Percentiles rank a stretch among this genome's conserved stretches.
Conservation (phyloP, 2,888 invertebrate species). For the Spodoptera exigua region DNA sequence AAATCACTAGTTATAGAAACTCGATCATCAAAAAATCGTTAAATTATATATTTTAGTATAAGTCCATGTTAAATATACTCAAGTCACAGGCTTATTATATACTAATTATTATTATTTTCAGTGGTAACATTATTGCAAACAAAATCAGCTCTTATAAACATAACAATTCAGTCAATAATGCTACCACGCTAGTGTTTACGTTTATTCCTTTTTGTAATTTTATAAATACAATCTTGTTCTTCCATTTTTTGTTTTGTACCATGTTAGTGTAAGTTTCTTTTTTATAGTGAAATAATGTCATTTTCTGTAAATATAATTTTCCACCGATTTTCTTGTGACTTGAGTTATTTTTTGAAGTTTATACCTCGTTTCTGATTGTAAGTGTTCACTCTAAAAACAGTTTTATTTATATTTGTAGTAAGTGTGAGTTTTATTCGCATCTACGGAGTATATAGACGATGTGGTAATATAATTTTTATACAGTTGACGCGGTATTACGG, state of each 20-base stretch:
- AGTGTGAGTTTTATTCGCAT: background rate
- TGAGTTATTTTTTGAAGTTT: conserved; percentile 49
- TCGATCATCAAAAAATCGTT: conserved; percentile 30
- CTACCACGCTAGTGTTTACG: background rate
- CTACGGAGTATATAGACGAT: too few species aligned
- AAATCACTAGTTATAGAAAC: conserved; percentile 31
- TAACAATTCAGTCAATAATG: too few species aligned
- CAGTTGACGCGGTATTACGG: too few species aligned
- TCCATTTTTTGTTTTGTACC: conserved; percentile 43
- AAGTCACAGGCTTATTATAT: conserved; percentile 40
- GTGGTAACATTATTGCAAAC: too few species aligned
- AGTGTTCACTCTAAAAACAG: conserved; percentile 23
- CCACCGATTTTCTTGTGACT: conserved; percentile 52
- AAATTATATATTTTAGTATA: conserved; percentile 46
- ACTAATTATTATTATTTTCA: too few species aligned
- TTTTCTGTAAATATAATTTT: conserved; percentile 53
- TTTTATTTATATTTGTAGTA: background rate
- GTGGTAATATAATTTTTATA: too few species aligned
- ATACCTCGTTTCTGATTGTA: conserved; percentile 36
- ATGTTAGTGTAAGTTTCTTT: conserved; percentile 27
- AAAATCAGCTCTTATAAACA: too few species aligned
- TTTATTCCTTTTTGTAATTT: conserved; percentile 4
- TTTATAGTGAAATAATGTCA: conserved; percentile 34
- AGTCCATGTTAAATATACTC: conserved; percentile 45
- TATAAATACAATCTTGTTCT: conserved; percentile 42